phyloP scores from a whole-genome alignment of 1,140 invertebrate species.

The Plectus sambesii region DNA sequence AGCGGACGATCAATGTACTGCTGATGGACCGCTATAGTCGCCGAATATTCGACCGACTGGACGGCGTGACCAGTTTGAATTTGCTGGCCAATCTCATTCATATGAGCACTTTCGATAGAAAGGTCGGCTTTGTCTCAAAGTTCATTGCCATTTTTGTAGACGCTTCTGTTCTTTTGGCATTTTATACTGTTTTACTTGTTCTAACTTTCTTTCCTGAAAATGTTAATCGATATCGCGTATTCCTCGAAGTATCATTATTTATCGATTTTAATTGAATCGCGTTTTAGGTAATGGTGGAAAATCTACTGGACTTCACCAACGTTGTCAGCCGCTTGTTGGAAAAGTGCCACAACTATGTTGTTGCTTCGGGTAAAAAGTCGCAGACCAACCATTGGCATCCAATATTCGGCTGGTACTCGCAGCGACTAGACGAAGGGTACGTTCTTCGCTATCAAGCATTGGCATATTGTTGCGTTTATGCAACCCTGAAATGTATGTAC shows the following conservation, averaged over 20 bases:
- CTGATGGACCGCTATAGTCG: slow-evolving; percentile 19
- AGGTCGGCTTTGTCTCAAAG: slow-evolving; percentile 2
- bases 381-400: slow-evolving; percentile 92
- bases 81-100: slow-evolving; percentile 12
- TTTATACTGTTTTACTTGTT: too few relatives aligned
- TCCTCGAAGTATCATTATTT: too few relatives aligned
- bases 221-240: too few relatives aligned
- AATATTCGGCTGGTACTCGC: slow-evolving; percentile 88
- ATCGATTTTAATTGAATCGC: too few relatives aligned
- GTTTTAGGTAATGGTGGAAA: slow-evolving; percentile 17
- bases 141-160: too few relatives aligned
- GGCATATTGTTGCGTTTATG: slow-evolving; percentile 2
- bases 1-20: slow-evolving; percentile 20
- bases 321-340: slow-evolving; percentile 23
- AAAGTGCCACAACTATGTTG: slow-evolving; percentile 11
- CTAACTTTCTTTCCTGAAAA: too few relatives aligned
- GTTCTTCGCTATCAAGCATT: slow-evolving; percentile 5
- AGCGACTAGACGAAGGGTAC: slow-evolving; percentile 61
- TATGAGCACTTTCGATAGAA: slow-evolving; percentile 7
- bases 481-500: too few relatives aligned
- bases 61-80: not conserved
- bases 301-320: slow-evolving; percentile 31
- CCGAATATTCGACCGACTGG: slow-evolving; percentile 9
- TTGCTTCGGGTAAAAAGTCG: slow-evolving; percentile 68
- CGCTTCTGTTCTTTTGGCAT: too few relatives aligned